Conservation (phyloP, 2,113 vertebrate species). For the Heterotis niloticus region DNA sequence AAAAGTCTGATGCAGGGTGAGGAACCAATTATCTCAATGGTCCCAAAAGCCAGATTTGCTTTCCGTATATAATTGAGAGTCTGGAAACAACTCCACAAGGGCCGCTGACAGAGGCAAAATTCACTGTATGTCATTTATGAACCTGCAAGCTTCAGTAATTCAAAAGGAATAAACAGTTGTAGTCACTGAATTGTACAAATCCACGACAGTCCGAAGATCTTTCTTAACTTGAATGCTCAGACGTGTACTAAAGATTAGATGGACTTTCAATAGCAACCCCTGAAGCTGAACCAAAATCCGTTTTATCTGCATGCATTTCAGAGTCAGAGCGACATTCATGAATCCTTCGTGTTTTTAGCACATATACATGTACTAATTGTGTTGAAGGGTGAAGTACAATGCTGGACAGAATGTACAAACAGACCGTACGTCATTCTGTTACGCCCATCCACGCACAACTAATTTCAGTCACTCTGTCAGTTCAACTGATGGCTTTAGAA, state of each 20-base stretch:
- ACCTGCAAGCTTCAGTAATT: background rate
- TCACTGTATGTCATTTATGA: constrained; percentile 12
- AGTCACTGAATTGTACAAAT: background rate
- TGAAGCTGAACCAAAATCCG: background rate
- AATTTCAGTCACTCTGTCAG: too few species aligned
- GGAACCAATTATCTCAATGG: background rate
- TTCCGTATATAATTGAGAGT: background rate
- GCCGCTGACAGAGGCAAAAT: background rate
- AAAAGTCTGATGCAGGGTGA: background rate
- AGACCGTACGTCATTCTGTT: too few species aligned
- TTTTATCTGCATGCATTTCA: too few species aligned
- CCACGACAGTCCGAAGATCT: background rate
- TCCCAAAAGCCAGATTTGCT: background rate
- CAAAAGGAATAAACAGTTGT: background rate
- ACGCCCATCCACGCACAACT: too few species aligned
- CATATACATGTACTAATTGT: too few species aligned
- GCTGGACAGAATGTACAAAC: too few species aligned
- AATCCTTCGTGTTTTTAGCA: too few species aligned
- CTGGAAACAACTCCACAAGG: background rate
- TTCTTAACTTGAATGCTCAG: background rate
- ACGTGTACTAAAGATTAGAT: background rate
- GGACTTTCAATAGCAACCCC: background rate
- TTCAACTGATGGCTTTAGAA: too few species aligned
- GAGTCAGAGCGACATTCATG: too few species aligned
- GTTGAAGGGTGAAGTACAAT: too few species aligned